A percentile compares a stretch with the other conserved stretches of the same genome.
phyloP scores from a whole-genome alignment of 2,888 invertebrate species.

The Drosophila merina region DNA sequence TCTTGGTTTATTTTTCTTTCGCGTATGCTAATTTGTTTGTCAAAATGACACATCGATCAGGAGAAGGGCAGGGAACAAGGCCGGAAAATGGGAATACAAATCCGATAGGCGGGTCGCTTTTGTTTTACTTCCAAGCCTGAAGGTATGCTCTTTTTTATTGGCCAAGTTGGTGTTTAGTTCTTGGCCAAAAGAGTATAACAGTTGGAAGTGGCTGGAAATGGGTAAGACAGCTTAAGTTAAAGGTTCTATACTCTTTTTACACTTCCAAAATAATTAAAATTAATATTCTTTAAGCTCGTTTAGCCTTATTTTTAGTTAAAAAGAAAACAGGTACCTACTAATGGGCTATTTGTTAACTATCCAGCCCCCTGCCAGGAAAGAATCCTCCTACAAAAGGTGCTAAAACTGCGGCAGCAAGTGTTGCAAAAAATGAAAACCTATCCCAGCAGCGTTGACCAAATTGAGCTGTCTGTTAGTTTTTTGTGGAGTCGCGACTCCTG shows the following conservation, averaged over 20 bases:
- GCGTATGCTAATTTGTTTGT: constrained; percentile 77
- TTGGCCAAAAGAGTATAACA: background rate
- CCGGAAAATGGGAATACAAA: background rate
- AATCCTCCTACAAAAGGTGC: background rate
- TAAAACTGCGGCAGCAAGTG: background rate
- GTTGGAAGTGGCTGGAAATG: background rate
- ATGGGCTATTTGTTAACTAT: background rate
- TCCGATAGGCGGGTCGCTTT: background rate
- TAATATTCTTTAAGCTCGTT: too few species aligned
- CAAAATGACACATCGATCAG: constrained; percentile 73
- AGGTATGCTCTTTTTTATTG: constrained; percentile 45
- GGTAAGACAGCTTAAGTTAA: too few species aligned
- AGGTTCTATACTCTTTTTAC: too few species aligned
- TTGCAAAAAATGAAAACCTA: constrained; percentile 2
- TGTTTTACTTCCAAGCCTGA: constrained; percentile 8
- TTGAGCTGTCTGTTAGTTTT: constrained; percentile 65
- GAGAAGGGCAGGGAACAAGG: background rate
- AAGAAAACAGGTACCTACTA: too few species aligned
- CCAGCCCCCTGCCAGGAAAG: background rate
- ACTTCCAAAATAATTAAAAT: too few species aligned
- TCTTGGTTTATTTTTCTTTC: constrained; percentile 16
- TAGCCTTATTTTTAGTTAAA: too few species aligned
- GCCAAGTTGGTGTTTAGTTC: constrained; percentile 3
- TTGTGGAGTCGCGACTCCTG: constrained; percentile 13
- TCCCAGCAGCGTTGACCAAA: constrained; percentile 48